Conservation (phyloP, 2,888 invertebrate species). For the Rhagophthalmus giganteus region DNA sequence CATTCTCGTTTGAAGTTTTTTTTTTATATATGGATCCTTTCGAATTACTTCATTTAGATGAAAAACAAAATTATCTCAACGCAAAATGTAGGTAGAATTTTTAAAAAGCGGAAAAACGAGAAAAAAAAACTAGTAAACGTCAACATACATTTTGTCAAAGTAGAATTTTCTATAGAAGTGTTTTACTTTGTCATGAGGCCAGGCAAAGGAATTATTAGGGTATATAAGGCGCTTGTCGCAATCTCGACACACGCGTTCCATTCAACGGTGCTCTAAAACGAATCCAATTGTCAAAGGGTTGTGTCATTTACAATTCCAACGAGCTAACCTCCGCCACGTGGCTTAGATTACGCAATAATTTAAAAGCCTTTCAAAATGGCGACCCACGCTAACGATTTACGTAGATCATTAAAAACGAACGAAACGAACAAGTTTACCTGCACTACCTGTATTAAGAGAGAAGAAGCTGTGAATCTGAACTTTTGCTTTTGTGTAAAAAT, state of each 20-base stretch:
- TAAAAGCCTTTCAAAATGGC: conserved; percentile 42
- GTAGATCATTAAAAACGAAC: neutral
- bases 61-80: neutral
- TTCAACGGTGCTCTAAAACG: conserved; percentile 42
- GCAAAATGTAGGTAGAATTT: neutral
- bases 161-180: conserved; percentile 7
- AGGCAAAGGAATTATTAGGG: conserved; percentile 21
- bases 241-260: conserved; percentile 42
- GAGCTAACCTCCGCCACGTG: conserved; percentile 50
- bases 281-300: conserved; percentile 48
- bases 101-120: neutral
- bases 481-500: conserved; percentile 12
- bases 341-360: conserved; percentile 46
- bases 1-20: too few species aligned
- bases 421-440: too few species aligned
- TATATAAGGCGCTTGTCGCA: conserved; percentile 21
- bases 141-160: conserved; percentile 8
- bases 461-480: conserved; percentile 8
- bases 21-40: neutral
- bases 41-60: neutral
- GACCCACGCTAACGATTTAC: conserved; percentile 13
- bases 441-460: conserved; percentile 7
- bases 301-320: conserved; percentile 51
- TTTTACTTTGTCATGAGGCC: conserved; percentile 5
- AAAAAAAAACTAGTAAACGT: conserved; percentile 2